These are phyloP conservation scores for Sternarchorhynchus goeldii DNA, from an alignment of 2,797 vertebrate species.

Conservation along the genomic window DNA sequence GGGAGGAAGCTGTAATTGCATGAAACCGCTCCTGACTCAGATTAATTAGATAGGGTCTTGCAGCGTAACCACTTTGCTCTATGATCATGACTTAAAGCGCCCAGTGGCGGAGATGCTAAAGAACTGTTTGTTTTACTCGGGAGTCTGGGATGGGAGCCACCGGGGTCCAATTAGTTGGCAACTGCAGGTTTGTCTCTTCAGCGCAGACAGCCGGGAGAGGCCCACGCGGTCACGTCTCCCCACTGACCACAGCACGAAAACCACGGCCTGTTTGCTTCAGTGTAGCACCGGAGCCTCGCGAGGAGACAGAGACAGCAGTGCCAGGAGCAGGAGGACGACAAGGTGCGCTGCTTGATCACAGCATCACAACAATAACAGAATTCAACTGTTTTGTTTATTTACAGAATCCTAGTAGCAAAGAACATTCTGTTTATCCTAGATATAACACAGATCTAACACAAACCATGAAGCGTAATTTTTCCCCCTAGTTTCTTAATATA, in stretches of 20 bases:
- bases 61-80: constrained; percentile 74
- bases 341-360: background rate
- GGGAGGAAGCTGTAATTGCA: constrained; percentile 71
- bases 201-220: constrained; percentile 74
- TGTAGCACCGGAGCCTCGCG: constrained; percentile 19
- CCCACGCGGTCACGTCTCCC: constrained; percentile 79
- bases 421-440: background rate
- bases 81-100: constrained; percentile 79
- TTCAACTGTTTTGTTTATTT: too few species aligned
- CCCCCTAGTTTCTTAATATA: background rate
- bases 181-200: constrained; percentile 80
- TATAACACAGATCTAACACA: too few species aligned
- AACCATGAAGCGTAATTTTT: too few species aligned
- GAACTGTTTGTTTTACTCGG: constrained; percentile 91
- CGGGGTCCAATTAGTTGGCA: constrained; percentile 90
- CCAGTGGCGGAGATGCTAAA: constrained; percentile 74
- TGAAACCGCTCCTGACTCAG: constrained; percentile 71
- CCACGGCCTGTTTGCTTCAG: background rate
- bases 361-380: background rate
- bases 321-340: constrained; percentile 3
- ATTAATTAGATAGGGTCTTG: constrained; percentile 84
- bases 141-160: constrained; percentile 83
- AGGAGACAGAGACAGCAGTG: constrained; percentile 24
- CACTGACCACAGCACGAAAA: constrained; percentile 76
- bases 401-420: background rate